These are phyloP conservation scores for Scarus forsteni DNA, from an alignment of 2,797 vertebrate species.

Conservation along the genomic window DNA sequence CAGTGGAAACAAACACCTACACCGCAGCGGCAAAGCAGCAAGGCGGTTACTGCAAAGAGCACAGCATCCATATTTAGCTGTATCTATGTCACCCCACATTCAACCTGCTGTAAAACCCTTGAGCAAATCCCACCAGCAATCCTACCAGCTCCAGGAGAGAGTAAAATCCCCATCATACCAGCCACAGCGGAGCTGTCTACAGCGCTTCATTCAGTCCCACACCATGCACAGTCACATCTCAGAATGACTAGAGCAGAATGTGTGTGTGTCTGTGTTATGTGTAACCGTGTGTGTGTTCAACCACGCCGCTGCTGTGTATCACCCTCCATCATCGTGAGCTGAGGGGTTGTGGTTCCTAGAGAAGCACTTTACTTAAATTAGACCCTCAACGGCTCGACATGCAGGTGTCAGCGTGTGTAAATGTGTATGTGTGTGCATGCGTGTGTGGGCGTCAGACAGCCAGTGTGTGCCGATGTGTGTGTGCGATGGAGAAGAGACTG, in stretches of 20 bases:
- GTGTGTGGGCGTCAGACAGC: constrained; percentile 13
- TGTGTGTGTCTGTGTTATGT: constrained; percentile 44
- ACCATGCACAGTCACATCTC: constrained; percentile 52
- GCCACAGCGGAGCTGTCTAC: constrained; percentile 61
- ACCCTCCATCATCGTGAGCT: constrained; percentile 73
- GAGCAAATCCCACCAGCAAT: constrained; percentile 45
- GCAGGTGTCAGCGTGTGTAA: constrained; percentile 72
- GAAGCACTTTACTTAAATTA: constrained; percentile 84
- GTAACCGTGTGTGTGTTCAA: constrained; percentile 50
- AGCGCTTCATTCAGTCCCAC: constrained; percentile 56
- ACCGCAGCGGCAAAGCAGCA: constrained; percentile 42
- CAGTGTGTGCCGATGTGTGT: not conserved
- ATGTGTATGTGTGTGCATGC: constrained; percentile 21
- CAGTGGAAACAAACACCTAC: constrained; percentile 75
- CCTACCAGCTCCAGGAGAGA: constrained; percentile 43
- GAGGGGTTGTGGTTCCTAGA: constrained; percentile 80
- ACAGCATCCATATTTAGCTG: constrained; percentile 51
- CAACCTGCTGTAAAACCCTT: constrained; percentile 54
- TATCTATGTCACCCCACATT: constrained; percentile 43
- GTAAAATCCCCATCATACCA: constrained; percentile 58
- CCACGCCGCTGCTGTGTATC: constrained; percentile 51
- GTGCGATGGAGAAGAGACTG: constrained; percentile 52
- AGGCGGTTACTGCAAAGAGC: constrained; percentile 28
- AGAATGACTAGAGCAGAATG: constrained; percentile 58
- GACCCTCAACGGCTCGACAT: constrained; percentile 78